phyloP scores from a whole-genome alignment of 2,113 vertebrate genomes.

The Eira barbara region DNA sequence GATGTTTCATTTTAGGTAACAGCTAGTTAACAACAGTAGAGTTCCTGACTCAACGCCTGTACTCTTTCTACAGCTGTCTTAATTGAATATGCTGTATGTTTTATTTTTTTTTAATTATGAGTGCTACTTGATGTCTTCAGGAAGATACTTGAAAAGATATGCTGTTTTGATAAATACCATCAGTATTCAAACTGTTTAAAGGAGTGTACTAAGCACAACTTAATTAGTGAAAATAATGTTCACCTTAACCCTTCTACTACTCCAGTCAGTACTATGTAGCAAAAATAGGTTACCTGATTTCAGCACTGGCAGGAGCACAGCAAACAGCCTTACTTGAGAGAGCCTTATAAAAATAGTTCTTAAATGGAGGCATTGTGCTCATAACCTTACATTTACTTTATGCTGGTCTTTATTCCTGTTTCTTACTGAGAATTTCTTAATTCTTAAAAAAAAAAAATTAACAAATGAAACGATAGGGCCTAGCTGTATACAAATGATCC shows the following conservation, averaged over 20 bases:
- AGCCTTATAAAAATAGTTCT: conserved; percentile 53
- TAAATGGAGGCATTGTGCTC: conserved; percentile 1
- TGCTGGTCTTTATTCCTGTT: conserved; percentile 31
- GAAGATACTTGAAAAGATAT: conserved; percentile 60
- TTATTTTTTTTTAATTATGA: not conserved
- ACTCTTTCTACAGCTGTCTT: conserved; percentile 32
- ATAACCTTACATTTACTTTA: not conserved
- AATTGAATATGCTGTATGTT: conserved; percentile 37
- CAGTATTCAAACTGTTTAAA: conserved; percentile 28
- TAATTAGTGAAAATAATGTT: not conserved
- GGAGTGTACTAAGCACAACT: not conserved
- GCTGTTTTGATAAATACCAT: conserved; percentile 56
- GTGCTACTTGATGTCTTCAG: not conserved
- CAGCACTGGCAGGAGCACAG: conserved; percentile 12
- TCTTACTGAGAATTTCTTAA: conserved; percentile 56
- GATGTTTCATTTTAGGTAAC: conserved; percentile 1
- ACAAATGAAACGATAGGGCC: conserved; percentile 68
- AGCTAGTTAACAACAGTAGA: not conserved
- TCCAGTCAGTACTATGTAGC: not conserved
- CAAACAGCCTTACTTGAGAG: conserved; percentile 52
- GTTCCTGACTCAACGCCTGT: not conserved
- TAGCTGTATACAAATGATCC: conserved; percentile 74
- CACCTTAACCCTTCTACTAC: conserved; percentile 49
- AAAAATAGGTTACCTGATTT: not conserved
- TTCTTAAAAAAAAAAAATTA: conserved; percentile 34